Base-by-base conservation (phyloP, 2,113 vertebrate species). In the Gallinago media region DNA sequence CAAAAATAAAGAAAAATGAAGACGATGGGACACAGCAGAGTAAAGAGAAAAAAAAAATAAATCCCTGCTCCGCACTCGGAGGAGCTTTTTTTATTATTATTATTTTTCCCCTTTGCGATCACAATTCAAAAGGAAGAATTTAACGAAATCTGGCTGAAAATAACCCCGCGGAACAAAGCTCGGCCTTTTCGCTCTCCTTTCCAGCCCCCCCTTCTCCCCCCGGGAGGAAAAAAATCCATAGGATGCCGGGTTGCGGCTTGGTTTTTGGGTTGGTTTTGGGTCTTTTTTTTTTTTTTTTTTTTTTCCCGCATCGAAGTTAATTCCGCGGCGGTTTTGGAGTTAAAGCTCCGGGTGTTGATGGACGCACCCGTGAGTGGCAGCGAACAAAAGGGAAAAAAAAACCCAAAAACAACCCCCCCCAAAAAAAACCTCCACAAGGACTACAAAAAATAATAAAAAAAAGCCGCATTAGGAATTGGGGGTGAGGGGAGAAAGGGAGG, bases 91-190 rank as follows among this genome's bases (percentile, higher is more conserved):
- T 15, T 38, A 5, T 38, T 38, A 38, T 38, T 38, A 38, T 38
- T 38, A 38, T 72, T 68, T 31, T 7, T 5, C 1, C 5, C 8
- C n/a, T 47, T 47, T 26, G 44, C 2, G n/a, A 25, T 52, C 36
- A 8, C 18, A 38, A 38, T 38, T 15, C 31, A 59, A 58, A 76
- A 19, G 2, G 14, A 56, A 58, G 36, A 38, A 0, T 20, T 40
- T 47, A 96, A 96, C 89, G 91, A 96, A 92, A 94, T 86, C 21
- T 40, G 25, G 4, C 12, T 72, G 67, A 44, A 91, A 85, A 75
- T 38, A 50, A 29, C 5, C 3, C 67, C 12, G 12, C 1, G 23
- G 13, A 65, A 21, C 9, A 75, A 88, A 61, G 1, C 44, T 83
- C 44, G n/a, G 36, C 61, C 17, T 90, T 59, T 7, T 15, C 11